A percentile compares a stretch with the other conserved stretches of the same genome.
Evolutionary conservation across 2,113 vertebrate genomes (phyloP).

Genomic region (Fregetta grallaria): DNA sequence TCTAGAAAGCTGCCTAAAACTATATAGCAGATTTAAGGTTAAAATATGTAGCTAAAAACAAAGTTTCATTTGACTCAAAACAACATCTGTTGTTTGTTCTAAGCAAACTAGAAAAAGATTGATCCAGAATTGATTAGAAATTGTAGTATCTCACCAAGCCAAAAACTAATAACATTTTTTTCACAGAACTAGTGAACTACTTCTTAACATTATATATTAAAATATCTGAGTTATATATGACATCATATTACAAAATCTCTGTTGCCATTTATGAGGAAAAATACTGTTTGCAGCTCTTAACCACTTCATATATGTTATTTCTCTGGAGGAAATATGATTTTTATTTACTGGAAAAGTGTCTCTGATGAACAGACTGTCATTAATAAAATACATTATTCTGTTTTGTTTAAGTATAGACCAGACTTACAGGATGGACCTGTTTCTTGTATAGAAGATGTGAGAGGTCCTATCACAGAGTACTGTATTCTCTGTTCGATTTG

Average conservation of each 20-base stretch:
- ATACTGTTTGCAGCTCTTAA: neutral
- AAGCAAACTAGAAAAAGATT: constrained; percentile 6
- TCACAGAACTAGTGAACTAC: neutral
- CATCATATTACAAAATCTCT: constrained; percentile 8
- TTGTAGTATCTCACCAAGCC: neutral
- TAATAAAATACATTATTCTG: neutral
- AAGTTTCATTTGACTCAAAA: constrained; percentile 16
- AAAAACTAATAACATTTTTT: neutral
- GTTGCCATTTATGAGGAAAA: neutral
- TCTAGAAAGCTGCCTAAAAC: neutral
- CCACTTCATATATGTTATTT: neutral
- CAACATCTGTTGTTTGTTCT: constrained; percentile 44
- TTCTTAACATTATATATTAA: neutral
- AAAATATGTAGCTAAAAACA: neutral
- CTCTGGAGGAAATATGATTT: neutral
- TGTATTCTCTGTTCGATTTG: neutral
- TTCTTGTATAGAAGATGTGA: neutral
- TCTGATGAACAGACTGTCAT: neutral
- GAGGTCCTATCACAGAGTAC: neutral
- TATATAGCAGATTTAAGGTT: neutral
- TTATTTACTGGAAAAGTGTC: neutral
- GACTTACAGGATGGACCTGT: neutral
- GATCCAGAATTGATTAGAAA: constrained; percentile 36
- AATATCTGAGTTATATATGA: neutral
- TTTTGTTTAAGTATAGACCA: neutral